Percentiles rank a stretch among this genome's conserved stretches.
These are phyloP conservation scores for Galbula dea DNA, from an alignment of 2,113 vertebrate genomes.

Conservation along the genomic window DNA sequence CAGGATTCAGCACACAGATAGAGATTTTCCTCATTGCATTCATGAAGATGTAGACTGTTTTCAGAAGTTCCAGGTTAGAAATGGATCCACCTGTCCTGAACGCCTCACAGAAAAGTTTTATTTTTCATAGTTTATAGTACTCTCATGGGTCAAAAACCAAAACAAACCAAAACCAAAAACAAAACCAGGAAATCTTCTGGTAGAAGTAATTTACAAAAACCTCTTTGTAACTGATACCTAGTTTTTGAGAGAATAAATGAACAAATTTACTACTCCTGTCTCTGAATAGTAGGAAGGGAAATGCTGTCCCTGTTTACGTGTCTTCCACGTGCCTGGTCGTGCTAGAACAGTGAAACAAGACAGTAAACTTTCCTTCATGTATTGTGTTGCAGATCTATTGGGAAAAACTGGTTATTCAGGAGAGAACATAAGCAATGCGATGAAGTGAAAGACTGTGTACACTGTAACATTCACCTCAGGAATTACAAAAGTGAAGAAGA, in stretches of 20 bases:
- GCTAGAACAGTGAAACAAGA: neutral
- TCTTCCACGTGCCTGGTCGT: accelerated
- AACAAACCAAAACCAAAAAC: no score
- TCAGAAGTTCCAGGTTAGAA: neutral
- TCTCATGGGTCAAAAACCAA: neutral
- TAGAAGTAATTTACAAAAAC: neutral
- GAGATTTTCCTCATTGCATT: neutral
- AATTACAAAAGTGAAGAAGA: neutral
- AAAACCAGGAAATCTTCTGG: neutral
- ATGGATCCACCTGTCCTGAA: neutral
- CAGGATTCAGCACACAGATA: neutral
- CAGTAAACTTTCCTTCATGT: neutral
- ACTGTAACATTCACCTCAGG: neutral
- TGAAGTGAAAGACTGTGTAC: neutral
- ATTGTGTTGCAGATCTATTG: neutral
- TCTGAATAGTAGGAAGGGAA: neutral
- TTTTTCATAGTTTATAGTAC: neutral
- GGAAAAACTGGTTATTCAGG: neutral
- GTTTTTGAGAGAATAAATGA: neutral
- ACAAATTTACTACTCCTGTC: neutral
- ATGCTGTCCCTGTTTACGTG: neutral
- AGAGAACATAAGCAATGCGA: neutral
- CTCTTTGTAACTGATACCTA: neutral
- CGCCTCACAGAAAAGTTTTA: neutral
- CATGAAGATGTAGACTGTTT: neutral